Evolutionary conservation across 2,113 vertebrate species (phyloP), one percentile per base, ranked within the genome.

Genomic region (Delphinapterus leucas): DNA sequence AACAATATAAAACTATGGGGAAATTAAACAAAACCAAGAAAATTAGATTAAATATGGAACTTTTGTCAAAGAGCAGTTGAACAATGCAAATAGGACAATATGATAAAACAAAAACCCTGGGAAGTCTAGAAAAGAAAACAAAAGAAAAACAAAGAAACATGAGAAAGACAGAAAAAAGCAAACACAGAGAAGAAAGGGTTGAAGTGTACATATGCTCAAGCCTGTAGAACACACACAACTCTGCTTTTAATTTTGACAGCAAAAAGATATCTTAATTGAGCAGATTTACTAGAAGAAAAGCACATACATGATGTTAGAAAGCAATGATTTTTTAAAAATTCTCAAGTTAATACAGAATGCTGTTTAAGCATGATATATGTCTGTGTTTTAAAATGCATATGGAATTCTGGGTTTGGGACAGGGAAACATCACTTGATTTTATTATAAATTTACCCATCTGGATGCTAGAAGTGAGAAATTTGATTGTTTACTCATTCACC

Each of bases 31-130:
- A 87, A 79, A 80, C 28, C 12, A 90, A 77, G 33, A 77, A 95
- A 88, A 97, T 86, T 91, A 89, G 49, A 96, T 95, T 95, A 86
- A 93, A 93, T 61, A 47, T 61, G 53, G 8, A 89, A 96, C 44
- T 86, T 97, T 67, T 53, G 91, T 92, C 74, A 87, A 90, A 95
- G 47, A 95, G 9, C 55, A 67, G 6, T 68, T 58, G 53, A 86
- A 92, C 76, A 96, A 96, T 85, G 49, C 38, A 14, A n/a, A 95
- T 31, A 83, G 83, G 92, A 88, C 60, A 96, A 55, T 93, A 53
- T 97, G 77, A 80, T 91, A 95, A 93, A 97, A 94, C 65, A 81
- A 88, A 84, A 93, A 15, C 41, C n/a, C 14, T 88, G 44, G 60
- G 65, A 92, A 95, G 68, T 90, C 86, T 95, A 89, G 58, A 95